Conservation (phyloP, 1,140 invertebrate genomes). For the Heterodera schachtii region DNA sequence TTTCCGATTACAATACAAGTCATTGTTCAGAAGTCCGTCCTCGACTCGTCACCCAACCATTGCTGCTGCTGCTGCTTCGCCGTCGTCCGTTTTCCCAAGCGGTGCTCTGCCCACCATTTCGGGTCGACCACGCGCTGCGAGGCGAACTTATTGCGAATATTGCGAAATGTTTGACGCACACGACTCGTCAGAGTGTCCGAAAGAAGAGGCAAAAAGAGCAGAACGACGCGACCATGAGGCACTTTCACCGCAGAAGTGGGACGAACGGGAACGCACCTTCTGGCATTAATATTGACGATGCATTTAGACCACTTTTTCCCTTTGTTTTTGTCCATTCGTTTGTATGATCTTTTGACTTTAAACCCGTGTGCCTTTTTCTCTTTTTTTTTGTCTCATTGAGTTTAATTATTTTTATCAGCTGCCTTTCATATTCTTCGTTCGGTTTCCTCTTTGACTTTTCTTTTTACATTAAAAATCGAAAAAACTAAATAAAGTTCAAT, state of each 20-base stretch:
- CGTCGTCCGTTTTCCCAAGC: neutral
- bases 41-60: neutral
- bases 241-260: conserved; percentile 9
- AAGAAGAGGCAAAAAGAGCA: conserved; percentile 66
- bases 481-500: no score
- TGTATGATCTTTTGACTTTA: no score
- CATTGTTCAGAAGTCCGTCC: neutral
- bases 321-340: no score
- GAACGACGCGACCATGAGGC: conserved; percentile 26
- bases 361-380: no score
- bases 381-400: no score
- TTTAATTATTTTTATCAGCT: no score
- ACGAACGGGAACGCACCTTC: neutral
- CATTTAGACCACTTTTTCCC: no score
- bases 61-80: neutral
- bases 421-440: no score
- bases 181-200: conserved; percentile 93
- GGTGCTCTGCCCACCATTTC: conserved; percentile 2
- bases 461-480: no score
- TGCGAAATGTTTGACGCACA: conserved; percentile 94
- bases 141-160: conserved; percentile 91
- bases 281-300: neutral
- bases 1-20: no score
- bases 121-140: neutral
- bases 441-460: no score